A percentile compares a stretch with the other conserved stretches of the same genome.
phyloP scores from a whole-genome alignment of 2,888 invertebrate genomes.

The Sinohyriopsis cumingii region DNA sequence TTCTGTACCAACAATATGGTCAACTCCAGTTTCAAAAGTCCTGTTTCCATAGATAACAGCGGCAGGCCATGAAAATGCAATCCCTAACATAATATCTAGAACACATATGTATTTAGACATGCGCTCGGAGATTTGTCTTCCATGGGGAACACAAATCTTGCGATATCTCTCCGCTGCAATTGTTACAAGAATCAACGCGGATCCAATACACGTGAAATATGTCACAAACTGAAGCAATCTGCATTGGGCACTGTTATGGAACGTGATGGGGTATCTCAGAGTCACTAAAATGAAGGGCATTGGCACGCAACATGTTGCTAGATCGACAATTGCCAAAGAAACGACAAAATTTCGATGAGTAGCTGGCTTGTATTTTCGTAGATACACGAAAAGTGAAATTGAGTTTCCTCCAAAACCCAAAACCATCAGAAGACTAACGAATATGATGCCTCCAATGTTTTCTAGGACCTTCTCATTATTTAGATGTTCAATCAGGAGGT shows the following conservation, averaged over 20 bases:
- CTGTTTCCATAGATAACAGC: too few species aligned
- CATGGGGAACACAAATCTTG: too few species aligned
- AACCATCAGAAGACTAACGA: conserved; percentile 8
- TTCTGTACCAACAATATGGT: too few species aligned
- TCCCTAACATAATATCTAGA: too few species aligned
- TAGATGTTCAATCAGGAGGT: background rate
- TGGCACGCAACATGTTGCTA: conserved; percentile 13
- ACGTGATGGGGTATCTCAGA: conserved; percentile 6
- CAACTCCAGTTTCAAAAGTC: too few species aligned
- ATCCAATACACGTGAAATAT: conserved; percentile 4
- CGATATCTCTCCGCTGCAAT: too few species aligned
- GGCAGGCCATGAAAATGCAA: too few species aligned
- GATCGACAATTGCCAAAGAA: conserved; percentile 16
- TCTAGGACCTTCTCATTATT: conserved; percentile 6
- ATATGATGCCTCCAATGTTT: conserved; percentile 21
- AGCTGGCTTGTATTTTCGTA: conserved; percentile 10
- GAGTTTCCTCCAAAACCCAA: conserved; percentile 19
- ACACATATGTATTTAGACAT: too few species aligned
- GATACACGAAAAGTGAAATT: conserved; percentile 14
- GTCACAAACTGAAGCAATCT: conserved; percentile 14
- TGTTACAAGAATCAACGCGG: too few species aligned
- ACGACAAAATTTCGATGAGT: conserved; percentile 18
- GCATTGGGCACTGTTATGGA: conserved; percentile 8
- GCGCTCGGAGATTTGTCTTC: too few species aligned
- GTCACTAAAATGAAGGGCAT: conserved; percentile 15